Evolutionary conservation across 2,113 vertebrate species (phyloP).

Genomic region (Gambusia affinis): DNA sequence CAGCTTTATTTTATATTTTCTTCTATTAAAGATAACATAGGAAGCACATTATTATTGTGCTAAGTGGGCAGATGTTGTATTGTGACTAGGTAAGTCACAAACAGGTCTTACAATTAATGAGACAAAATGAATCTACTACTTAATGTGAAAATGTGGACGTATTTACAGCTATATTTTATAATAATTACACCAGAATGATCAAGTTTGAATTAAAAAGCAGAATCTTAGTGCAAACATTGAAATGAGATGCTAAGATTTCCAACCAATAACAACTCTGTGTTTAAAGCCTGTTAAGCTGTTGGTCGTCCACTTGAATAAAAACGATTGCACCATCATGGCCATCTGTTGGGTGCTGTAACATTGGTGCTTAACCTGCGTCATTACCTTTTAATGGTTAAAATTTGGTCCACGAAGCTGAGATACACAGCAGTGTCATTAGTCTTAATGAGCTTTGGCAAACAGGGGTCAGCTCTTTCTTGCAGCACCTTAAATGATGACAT

Average conservation of each 20-base stretch:
- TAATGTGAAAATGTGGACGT: neutral
- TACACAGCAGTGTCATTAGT: slow-evolving; percentile 73
- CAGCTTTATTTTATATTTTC: neutral
- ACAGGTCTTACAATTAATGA: no score
- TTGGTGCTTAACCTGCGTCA: slow-evolving; percentile 44
- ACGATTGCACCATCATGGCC: slow-evolving; percentile 24
- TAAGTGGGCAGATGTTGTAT: neutral
- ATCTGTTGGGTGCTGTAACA: slow-evolving; percentile 45
- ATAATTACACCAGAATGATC: neutral
- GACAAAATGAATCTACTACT: neutral
- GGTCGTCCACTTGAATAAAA: slow-evolving; percentile 8
- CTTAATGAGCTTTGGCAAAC: slow-evolving; percentile 76
- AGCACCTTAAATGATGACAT: slow-evolving; percentile 75
- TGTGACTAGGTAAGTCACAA: no score
- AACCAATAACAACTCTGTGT: neutral
- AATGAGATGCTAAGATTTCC: neutral
- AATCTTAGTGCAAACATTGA: neutral
- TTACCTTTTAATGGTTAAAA: slow-evolving; percentile 66
- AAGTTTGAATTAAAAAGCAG: neutral
- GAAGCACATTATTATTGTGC: neutral
- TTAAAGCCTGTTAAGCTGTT: slow-evolving; percentile 5
- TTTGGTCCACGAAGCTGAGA: slow-evolving; percentile 61
- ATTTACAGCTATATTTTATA: neutral
- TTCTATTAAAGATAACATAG: neutral
- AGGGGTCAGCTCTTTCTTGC: slow-evolving; percentile 31